Base-by-base conservation (phyloP, 2,888 invertebrate genomes). In the Cordilura impudica region DNA sequence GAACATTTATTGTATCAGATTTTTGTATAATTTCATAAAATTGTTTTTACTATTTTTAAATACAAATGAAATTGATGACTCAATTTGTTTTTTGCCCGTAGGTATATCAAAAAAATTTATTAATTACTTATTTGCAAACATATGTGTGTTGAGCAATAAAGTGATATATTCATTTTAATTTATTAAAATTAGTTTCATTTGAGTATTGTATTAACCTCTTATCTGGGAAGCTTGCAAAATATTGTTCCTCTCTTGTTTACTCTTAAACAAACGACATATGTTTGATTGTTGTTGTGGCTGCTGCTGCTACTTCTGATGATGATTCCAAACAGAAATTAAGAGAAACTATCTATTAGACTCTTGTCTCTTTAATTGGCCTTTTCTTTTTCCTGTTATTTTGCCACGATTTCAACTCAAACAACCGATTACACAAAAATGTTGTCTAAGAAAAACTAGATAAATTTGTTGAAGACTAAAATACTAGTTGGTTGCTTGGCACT, bases 321-420 rank as follows among this genome's bases (percentile, higher is more conserved):
- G n/a, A n/a, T n/a, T 21, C 16, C 35, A 56, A 12, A 5, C 19
- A 21, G 23, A 39, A 23, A 43, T 39, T 3, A 14, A 45, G 45
- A 43, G 60, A 21, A 43, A 45, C 12, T 10, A 10, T 31, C 3
- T 39, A n/a, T 69, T 73, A 23, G 60, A 60, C 26, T 74, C 16
- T 70, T 69, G 56, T 35, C 69, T 23, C 45, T 54, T 14, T 56
- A 5, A 39, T 14, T 53, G 31, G 6, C 47, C 45, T 8, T 18
- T 60, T 10, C 16, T 29, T 6, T 16, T 56, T n/a, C 45, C 14
- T 3, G 23, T 29, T 23, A 53, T 65, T 65, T 73, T 75, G 74
- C 75, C 79, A 79, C 79, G 75, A 79, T 71, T 70, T 71, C 47
- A 81, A 69, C 73, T 69, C 63, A 73, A 70, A 74, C 70, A 66